These are phyloP conservation scores for Silurus lanzhouensis DNA, from an alignment of 2,797 vertebrate genomes.

Conservation along the genomic window DNA sequence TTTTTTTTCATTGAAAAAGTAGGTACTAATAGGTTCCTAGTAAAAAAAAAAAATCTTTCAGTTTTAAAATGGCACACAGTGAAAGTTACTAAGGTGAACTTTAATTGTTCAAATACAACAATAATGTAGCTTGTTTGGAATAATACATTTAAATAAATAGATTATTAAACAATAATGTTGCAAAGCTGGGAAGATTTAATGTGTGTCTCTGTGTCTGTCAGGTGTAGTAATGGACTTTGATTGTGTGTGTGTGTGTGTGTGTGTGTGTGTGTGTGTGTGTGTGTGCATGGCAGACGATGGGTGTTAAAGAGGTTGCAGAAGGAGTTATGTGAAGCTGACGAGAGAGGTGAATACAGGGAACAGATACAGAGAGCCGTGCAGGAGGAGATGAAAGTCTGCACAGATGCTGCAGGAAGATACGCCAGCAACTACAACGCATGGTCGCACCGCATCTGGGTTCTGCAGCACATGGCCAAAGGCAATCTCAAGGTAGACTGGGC, in stretches of 20 bases:
- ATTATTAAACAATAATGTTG: not conserved
- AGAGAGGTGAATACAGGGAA: conserved; percentile 65
- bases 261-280: not conserved
- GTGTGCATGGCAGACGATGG: conserved; percentile 81
- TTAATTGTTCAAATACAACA: not conserved
- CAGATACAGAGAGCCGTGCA: conserved; percentile 77
- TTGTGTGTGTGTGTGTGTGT: not conserved
- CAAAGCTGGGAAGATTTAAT: not conserved
- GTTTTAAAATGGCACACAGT: not conserved
- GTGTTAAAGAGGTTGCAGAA: conserved; percentile 86
- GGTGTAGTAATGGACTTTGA: not conserved
- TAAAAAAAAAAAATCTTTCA: too few relatives aligned
- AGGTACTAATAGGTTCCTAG: not conserved
- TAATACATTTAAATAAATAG: not conserved
- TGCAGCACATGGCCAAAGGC: conserved; percentile 88
- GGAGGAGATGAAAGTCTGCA: conserved; percentile 92
- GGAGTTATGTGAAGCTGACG: conserved; percentile 68
- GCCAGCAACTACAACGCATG: conserved; percentile 99
- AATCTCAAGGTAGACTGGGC: conserved; percentile 81
- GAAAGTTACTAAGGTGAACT: not conserved
- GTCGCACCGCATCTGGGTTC: conserved; percentile 98
- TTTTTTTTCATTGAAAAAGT: not conserved
- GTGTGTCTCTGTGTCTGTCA: not conserved
- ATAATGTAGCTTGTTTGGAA: not conserved
- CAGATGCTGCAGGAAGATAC: conserved; percentile 90